phyloP scores from a whole-genome alignment of 1,140 invertebrate species.

The Drosophila triauraria region DNA sequence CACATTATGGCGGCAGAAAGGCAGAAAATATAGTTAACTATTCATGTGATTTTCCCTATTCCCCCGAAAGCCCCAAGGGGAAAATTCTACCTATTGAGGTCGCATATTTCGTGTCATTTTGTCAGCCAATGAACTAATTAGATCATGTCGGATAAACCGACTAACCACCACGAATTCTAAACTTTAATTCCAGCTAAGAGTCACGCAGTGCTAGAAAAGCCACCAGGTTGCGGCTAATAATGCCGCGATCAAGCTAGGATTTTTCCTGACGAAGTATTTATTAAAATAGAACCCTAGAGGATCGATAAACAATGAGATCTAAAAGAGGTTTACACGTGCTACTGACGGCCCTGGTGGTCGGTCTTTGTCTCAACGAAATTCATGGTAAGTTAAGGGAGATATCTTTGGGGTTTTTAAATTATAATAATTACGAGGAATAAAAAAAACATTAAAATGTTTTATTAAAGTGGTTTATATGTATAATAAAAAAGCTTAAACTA shows the following conservation, averaged over 20 bases:
- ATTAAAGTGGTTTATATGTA: no score
- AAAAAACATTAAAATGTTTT: no score
- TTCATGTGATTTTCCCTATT: constrained; percentile 62
- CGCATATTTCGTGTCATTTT: constrained; percentile 57
- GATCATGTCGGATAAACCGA: constrained; percentile 55
- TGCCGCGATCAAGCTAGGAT: constrained; percentile 48
- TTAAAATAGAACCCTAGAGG: constrained; percentile 6
- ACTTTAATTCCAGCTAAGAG: constrained; percentile 38
- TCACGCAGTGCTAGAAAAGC: constrained; percentile 14
- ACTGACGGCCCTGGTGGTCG: constrained; percentile 32
- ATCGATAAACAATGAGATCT: constrained; percentile 47
- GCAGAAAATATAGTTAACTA: constrained; percentile 55
- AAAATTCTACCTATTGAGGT: constrained; percentile 73
- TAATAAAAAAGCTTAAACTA: no score
- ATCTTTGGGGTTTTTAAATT: no score
- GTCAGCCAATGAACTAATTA: constrained; percentile 67
- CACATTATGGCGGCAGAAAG: constrained; percentile 69
- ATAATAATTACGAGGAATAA: no score
- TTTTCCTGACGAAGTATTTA: not conserved
- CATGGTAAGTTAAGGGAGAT: constrained; percentile 48
- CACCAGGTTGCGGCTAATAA: constrained; percentile 51
- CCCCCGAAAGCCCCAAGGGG: constrained; percentile 7
- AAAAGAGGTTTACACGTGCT: constrained; percentile 38
- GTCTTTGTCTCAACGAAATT: constrained; percentile 49
- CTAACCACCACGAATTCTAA: constrained; percentile 35